Evolutionary conservation across 2,888 invertebrate species (phyloP).

Genomic region (Nephrocerus scutellatus): DNA sequence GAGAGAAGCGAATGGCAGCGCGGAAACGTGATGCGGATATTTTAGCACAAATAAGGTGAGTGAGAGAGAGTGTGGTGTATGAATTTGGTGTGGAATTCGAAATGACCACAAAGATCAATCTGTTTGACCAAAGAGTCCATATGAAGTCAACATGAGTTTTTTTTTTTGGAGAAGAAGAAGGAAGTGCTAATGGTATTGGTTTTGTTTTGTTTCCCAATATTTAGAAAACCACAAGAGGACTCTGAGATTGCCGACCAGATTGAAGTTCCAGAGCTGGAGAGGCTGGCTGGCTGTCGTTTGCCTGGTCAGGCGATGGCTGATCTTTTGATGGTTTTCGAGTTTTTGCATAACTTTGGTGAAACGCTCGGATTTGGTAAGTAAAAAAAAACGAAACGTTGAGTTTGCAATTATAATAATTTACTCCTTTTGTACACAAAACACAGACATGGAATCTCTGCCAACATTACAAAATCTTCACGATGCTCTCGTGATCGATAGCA

Average conservation of each 20-base stretch:
- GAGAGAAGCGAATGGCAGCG: conserved; percentile 76
- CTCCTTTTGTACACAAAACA: neutral
- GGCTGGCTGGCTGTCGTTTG: conserved; percentile 73
- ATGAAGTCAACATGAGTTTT: neutral
- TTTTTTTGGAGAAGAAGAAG: too few species aligned
- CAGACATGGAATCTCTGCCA: conserved; percentile 81
- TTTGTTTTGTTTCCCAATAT: too few species aligned
- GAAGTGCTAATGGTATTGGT: too few species aligned
- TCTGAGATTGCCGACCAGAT: conserved; percentile 73
- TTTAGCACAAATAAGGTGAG: conserved; percentile 56
- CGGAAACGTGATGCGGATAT: conserved; percentile 63
- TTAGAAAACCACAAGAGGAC: conserved; percentile 84
- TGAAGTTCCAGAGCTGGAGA: conserved; percentile 62
- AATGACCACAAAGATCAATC: too few species aligned
- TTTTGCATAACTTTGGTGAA: conserved; percentile 92
- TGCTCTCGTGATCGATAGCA: conserved; percentile 69
- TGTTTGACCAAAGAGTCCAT: too few species aligned
- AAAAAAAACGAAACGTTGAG: conserved; percentile 1
- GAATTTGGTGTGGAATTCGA: too few species aligned
- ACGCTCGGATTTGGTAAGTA: conserved; percentile 83
- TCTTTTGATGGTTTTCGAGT: conserved; percentile 91
- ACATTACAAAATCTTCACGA: conserved; percentile 79
- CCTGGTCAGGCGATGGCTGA: conserved; percentile 87
- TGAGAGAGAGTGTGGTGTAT: conserved; percentile 19
- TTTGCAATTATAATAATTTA: neutral